Percentiles rank a stretch among this genome's conserved stretches.
phyloP scores from a whole-genome alignment of 2,113 vertebrate genomes.

The Myiopsitta monachus region DNA sequence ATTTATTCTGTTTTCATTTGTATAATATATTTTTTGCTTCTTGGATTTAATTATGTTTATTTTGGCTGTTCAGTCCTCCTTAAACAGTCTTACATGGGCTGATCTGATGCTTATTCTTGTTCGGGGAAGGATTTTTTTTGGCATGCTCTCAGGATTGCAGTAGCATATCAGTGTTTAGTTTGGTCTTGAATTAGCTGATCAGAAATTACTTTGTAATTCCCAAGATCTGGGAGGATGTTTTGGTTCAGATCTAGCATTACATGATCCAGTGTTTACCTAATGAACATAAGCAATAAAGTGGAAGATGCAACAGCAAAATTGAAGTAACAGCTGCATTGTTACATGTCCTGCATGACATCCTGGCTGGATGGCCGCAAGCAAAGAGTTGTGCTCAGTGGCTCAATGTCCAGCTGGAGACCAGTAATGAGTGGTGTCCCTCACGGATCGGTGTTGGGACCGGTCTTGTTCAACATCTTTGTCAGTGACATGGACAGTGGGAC shows the following conservation, averaged over 20 bases:
- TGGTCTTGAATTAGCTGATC: not conserved
- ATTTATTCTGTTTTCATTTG: slow-evolving; percentile 2
- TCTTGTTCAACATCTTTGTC: too few relatives aligned
- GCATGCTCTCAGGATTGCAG: not conserved
- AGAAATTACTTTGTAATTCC: not conserved
- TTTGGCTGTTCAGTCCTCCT: not conserved
- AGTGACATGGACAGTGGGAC: too few relatives aligned
- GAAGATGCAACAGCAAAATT: not conserved
- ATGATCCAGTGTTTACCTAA: not conserved
- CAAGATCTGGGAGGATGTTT: not conserved
- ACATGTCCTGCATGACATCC: too few relatives aligned
- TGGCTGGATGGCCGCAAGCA: too few relatives aligned
- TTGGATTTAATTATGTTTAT: not conserved
- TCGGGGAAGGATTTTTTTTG: not conserved
- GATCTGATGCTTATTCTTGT: not conserved
- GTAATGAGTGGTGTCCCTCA: too few relatives aligned
- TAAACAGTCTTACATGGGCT: not conserved
- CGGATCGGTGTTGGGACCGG: too few relatives aligned
- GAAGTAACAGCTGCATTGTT: not conserved
- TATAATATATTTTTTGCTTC: not conserved
- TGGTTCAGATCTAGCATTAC: not conserved
- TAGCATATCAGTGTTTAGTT: not conserved
- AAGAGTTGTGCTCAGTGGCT: too few relatives aligned
- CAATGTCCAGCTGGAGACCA: too few relatives aligned
- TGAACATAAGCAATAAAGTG: not conserved